These are phyloP conservation scores for Pardosa pseudoannulata DNA, from an alignment of 2,888 invertebrate genomes.

Conservation along the genomic window DNA sequence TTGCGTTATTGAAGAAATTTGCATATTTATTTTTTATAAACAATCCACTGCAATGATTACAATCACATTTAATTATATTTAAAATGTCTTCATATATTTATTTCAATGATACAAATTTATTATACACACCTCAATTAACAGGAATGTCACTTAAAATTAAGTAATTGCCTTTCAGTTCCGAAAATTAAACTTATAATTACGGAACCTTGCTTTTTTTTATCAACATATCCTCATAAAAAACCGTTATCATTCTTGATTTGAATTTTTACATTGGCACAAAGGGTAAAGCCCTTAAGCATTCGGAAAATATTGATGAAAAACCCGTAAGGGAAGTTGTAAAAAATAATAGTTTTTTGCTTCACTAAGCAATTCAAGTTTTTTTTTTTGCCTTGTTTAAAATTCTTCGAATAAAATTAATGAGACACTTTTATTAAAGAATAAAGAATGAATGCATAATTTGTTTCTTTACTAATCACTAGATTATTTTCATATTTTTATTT, in stretches of 20 bases:
- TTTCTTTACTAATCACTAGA: conserved; percentile 2
- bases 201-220: too few relatives aligned
- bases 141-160: too few relatives aligned
- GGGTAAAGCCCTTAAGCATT: conserved; percentile 12
- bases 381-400: conserved; percentile 19
- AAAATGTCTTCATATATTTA: too few relatives aligned
- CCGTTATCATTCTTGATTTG: background rate
- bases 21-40: too few relatives aligned
- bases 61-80: too few relatives aligned
- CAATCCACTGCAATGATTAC: too few relatives aligned
- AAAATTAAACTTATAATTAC: too few relatives aligned
- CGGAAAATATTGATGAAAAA: conserved; percentile 6
- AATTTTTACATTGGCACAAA: background rate
- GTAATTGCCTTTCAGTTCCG: too few relatives aligned
- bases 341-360: conserved; percentile 19
- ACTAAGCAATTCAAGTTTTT: conserved; percentile 7
- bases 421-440: conserved; percentile 38
- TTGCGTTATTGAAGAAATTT: too few relatives aligned
- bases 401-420: conserved; percentile 53
- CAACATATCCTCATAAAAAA: background rate
- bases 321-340: background rate
- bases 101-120: too few relatives aligned
- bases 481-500: background rate
- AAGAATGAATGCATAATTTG: conserved; percentile 30
- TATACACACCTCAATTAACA: too few relatives aligned